These are phyloP conservation scores for Xenopus borealis DNA, from an alignment of 2,113 vertebrate species.

Conservation along the genomic window DNA sequence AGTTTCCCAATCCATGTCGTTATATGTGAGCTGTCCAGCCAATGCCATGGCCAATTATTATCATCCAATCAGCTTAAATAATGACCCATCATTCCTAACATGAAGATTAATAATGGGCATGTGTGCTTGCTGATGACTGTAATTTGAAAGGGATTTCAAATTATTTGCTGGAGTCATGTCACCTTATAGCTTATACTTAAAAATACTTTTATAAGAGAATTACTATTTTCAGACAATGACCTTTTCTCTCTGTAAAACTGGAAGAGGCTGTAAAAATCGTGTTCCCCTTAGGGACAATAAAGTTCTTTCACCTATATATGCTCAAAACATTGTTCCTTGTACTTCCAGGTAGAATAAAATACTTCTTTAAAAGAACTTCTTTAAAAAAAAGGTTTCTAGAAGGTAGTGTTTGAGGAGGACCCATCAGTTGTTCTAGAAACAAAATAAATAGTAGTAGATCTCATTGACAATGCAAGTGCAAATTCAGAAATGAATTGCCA, in stretches of 20 bases:
- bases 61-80: conserved; percentile 37
- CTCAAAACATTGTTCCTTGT: conserved; percentile 8
- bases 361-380: not conserved
- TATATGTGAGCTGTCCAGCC: conserved; percentile 22
- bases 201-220: conserved; percentile 39
- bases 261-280: conserved; percentile 21
- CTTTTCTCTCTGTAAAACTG: conserved; percentile 40
- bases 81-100: conserved; percentile 29
- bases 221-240: conserved; percentile 33
- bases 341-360: conserved; percentile 19
- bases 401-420: no score
- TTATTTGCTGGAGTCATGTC: conserved; percentile 26
- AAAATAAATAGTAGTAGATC: no score
- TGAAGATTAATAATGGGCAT: conserved; percentile 25
- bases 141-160: conserved; percentile 28
- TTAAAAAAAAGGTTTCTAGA: no score
- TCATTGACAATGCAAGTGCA: no score
- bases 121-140: conserved; percentile 21
- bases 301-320: conserved; percentile 33
- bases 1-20: conserved; percentile 12
- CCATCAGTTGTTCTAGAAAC: no score
- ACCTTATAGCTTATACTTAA: conserved; percentile 25
- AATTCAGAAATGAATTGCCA: no score
- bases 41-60: conserved; percentile 39
- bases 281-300: not conserved